Conservation (phyloP, 2,888 invertebrate species). For the Baronia brevicornis region DNA sequence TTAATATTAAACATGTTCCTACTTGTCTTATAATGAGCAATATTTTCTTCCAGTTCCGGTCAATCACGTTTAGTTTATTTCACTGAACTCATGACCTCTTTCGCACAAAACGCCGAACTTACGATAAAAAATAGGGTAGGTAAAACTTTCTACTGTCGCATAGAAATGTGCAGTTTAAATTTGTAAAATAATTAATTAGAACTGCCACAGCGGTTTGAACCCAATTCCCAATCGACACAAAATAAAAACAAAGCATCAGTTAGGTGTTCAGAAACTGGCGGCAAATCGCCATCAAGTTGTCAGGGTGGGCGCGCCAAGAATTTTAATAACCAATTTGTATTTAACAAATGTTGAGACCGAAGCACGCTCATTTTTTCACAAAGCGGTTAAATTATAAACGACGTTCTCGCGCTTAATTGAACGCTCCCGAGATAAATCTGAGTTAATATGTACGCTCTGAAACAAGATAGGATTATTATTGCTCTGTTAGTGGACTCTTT, state of each 20-base stretch:
- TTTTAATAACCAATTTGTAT: conserved; percentile 73
- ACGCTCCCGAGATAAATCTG: conserved; percentile 45
- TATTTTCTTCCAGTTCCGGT: no score
- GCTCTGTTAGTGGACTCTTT: conserved; percentile 38
- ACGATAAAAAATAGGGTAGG: no score
- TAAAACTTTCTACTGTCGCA: no score
- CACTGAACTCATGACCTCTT: no score
- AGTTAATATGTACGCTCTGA: conserved; percentile 42
- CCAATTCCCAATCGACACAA: conserved; percentile 18
- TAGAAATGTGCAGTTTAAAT: no score
- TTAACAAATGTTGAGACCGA: conserved; percentile 54
- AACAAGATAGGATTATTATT: conserved; percentile 42
- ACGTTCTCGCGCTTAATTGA: conserved; percentile 54
- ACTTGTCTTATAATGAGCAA: no score
- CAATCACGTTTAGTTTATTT: no score
- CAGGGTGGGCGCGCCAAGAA: conserved; percentile 47
- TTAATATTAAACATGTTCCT: no score
- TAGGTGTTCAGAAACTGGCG: conserved; percentile 12
- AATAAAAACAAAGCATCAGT: conserved; percentile 3
- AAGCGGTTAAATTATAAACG: conserved; percentile 36
- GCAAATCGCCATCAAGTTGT: conserved; percentile 29
- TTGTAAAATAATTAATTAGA: no score
- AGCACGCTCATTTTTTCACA: conserved; percentile 26
- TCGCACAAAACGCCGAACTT: no score
- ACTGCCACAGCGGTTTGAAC: conserved; percentile 31